Evolutionary conservation across 2,888 invertebrate genomes (phyloP), one percentile per base, ranked within the genome.

Genomic region (Masnerella sp.): DNA sequence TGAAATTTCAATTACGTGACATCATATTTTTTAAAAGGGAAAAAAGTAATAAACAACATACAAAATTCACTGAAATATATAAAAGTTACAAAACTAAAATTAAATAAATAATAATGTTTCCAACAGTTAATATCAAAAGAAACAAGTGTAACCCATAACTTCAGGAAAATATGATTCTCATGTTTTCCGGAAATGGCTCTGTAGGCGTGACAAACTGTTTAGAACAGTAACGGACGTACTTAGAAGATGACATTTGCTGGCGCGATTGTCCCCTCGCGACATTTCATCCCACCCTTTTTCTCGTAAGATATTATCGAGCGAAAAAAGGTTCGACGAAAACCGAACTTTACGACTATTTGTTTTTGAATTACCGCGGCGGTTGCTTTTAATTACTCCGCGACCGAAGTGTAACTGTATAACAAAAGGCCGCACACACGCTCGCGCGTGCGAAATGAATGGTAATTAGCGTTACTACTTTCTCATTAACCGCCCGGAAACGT

Each of bases 391-490:
- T 70, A 70, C 51, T 58, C 17, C 17, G 22, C 12, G 32, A 14
- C 1, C 20, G 5, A 20, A 25, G 45, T 54, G 38, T 47, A 40
- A 61, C 61, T 54, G 42, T 64, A 64, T 64, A 71, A 71, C 42
- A 43, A 64, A 62, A 56, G 56, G 30, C 51, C 4, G 51, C 58
- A 43, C 47, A 61, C 45, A 61, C 54, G 61, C 20, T 36, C 22
- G 25, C 32, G 34, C 36, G 64, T 62, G 64, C 25, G 32, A 65
- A 72, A 59, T 34, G 59, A 54, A 61, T 59, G 59, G 28, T 65
- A 65, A 72, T 72, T 72, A 72, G 65, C 47, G 65, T 72, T 65
- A 65, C 65, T 72, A 72, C 65, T 65, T 72, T 72, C 65, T 72
- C 72, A 72, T 72, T 65, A 72, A 59, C 65, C 59, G 59, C 11